phyloP scores from a whole-genome alignment of 2,113 vertebrate species.

The Nestor notabilis region DNA sequence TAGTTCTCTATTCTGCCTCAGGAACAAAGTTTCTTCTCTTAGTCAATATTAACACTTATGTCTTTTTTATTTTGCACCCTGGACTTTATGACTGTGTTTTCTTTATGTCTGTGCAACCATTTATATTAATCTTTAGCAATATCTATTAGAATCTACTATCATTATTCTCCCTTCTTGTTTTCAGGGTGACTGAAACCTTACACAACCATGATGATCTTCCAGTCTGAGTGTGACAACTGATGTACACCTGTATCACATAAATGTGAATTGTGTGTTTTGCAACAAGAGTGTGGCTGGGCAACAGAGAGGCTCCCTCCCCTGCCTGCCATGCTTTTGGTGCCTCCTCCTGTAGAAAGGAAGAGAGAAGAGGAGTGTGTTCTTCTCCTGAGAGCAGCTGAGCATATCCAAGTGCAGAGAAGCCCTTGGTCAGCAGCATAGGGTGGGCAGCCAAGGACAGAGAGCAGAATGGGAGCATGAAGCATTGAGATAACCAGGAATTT shows the following conservation, averaged over 20 bases:
- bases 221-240: not conserved
- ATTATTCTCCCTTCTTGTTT: not conserved
- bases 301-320: not conserved
- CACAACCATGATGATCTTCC: not conserved
- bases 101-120: not conserved
- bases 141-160: not conserved
- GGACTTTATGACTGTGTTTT: not conserved
- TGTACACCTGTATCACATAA: not conserved
- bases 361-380: not conserved
- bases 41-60: not conserved
- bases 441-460: not conserved
- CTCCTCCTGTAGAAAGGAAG: not conserved
- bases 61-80: not conserved
- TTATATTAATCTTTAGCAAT: not conserved
- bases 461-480: not conserved
- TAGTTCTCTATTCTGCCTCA: not conserved
- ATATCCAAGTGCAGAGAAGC: not conserved
- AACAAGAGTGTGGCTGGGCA: not conserved
- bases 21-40: not conserved
- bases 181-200: not conserved
- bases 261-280: not conserved
- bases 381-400: not conserved
- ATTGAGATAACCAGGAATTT: not conserved
- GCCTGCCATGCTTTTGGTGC: not conserved
- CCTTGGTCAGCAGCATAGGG: not conserved